phyloP scores from a whole-genome alignment of 2,113 vertebrate species.

The Gasterosteus aculeatus region DNA sequence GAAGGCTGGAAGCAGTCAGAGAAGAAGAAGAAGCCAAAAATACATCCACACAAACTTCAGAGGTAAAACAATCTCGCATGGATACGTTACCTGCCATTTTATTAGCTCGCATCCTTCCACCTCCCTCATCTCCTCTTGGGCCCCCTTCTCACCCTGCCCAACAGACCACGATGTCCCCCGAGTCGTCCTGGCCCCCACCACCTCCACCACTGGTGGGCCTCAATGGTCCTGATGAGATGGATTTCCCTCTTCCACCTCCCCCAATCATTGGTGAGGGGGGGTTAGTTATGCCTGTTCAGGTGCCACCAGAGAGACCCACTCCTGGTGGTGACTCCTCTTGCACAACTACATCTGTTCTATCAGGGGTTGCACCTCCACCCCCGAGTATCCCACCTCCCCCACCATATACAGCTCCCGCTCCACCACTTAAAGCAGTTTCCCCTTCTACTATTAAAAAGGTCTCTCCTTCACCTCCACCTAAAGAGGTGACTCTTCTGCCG shows the following conservation, averaged over 20 bases:
- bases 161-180: conserved; percentile 66
- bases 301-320: conserved; percentile 14
- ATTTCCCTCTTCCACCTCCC: conserved; percentile 72
- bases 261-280: conserved; percentile 58
- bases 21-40: conserved; percentile 31
- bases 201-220: conserved; percentile 74
- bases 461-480: neutral
- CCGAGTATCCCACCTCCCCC: conserved; percentile 65
- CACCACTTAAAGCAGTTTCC: neutral
- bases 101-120: conserved; percentile 69
- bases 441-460: neutral
- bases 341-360: neutral
- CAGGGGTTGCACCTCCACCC: conserved; percentile 22
- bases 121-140: conserved; percentile 80
- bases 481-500: neutral
- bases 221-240: conserved; percentile 79
- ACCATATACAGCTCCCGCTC: conserved; percentile 52
- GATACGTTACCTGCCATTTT: conserved; percentile 36
- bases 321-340: neutral
- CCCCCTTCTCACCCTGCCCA: conserved; percentile 82
- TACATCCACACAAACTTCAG: conserved; percentile 16
- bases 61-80: conserved; percentile 9
- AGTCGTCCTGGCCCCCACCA: conserved; percentile 81
- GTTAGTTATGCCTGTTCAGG: conserved; percentile 65
- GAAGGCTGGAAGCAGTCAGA: conserved; percentile 35